These are phyloP conservation scores for Halocaridina rubra DNA, from an alignment of 2,888 invertebrate genomes.

Conservation along the genomic window DNA sequence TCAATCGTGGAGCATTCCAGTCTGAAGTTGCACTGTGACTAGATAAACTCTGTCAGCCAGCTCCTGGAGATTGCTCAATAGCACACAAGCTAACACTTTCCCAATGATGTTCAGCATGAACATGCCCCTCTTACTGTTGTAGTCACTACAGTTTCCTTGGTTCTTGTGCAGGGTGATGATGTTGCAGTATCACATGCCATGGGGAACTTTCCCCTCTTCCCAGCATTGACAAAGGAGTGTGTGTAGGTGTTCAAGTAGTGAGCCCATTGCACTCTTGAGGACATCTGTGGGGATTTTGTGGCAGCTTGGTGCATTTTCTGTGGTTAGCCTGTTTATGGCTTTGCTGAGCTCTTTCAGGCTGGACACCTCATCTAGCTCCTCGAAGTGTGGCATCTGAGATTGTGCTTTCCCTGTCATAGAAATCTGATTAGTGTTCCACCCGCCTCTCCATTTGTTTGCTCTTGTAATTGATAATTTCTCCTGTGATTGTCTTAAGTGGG, in stretches of 20 bases:
- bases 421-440: slow-evolving; percentile 19
- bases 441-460: slow-evolving; percentile 1
- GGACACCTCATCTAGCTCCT: slow-evolving; percentile 7
- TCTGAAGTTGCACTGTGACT: too few relatives aligned
- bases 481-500: background rate
- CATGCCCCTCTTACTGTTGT: background rate
- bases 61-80: background rate
- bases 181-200: background rate
- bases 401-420: background rate
- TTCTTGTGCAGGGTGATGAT: slow-evolving; percentile 12
- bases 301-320: slow-evolving; percentile 5
- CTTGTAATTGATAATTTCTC: background rate
- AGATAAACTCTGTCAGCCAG: slow-evolving; percentile 12
- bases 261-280: background rate
- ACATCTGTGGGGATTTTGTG: slow-evolving; percentile 21
- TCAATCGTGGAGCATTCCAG: too few relatives aligned
- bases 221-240: slow-evolving; percentile 12
- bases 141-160: background rate
- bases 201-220: slow-evolving; percentile 14
- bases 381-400: background rate
- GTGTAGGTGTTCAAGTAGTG: background rate
- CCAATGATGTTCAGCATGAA: background rate
- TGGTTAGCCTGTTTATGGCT: background rate
- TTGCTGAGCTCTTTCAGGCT: background rate
- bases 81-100: background rate